These are phyloP conservation scores for Poecilia velifera DNA, from an alignment of 2,797 vertebrate genomes.

Conservation along the genomic window DNA sequence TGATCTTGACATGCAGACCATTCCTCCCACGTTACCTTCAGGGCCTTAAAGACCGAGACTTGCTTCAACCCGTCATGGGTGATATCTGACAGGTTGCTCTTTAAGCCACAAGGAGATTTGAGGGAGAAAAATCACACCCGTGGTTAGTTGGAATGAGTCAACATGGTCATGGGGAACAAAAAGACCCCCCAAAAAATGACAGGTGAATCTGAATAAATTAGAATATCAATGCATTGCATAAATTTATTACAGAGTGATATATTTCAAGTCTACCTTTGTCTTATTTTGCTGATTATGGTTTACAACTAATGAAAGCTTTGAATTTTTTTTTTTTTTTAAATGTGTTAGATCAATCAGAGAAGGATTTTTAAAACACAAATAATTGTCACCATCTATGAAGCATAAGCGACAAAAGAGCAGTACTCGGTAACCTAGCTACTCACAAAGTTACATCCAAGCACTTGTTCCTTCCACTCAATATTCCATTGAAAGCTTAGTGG, in stretches of 20 bases:
- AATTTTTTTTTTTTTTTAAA: neutral
- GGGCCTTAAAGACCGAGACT: conserved; percentile 92
- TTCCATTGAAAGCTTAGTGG: neutral
- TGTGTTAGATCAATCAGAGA: neutral
- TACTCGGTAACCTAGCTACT: neutral
- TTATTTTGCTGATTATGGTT: neutral
- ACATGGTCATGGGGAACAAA: conserved; percentile 37
- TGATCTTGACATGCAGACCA: conserved; percentile 59
- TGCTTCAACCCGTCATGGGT: conserved; percentile 94
- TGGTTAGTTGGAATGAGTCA: conserved; percentile 82
- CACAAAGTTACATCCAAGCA: neutral
- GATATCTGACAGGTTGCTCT: conserved; percentile 97
- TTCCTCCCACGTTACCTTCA: conserved; percentile 91
- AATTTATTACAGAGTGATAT: neutral
- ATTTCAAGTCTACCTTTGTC: neutral
- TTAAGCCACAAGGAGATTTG: conserved; percentile 80
- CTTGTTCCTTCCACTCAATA: neutral
- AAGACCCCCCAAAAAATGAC: conserved; percentile 15
- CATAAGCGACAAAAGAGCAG: neutral
- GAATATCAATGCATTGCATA: neutral
- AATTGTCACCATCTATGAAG: neutral
- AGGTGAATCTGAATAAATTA: neutral
- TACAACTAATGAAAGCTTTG: neutral
- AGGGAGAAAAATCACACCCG: conserved; percentile 89
- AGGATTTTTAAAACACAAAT: neutral